Evolutionary conservation across 2,797 vertebrate genomes (phyloP).

Genomic region (Onychomys torridus): DNA sequence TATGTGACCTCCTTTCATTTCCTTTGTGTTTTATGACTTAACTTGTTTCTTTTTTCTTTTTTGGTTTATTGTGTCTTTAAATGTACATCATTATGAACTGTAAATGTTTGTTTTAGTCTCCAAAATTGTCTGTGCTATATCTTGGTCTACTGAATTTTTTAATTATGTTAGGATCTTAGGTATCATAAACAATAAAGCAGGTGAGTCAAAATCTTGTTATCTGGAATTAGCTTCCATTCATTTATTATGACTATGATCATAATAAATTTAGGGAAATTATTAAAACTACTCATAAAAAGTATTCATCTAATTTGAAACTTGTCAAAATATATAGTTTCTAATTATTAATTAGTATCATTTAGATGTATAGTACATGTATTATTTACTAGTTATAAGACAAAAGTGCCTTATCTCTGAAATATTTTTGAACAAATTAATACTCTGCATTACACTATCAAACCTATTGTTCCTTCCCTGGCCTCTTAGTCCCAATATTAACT

Average conservation of each 20-base stretch:
- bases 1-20: background rate
- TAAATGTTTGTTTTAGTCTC: conserved; percentile 14
- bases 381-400: conserved; percentile 1
- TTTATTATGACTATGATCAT: conserved; percentile 57
- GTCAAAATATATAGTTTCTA: conserved; percentile 56
- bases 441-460: background rate
- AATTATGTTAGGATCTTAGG: background rate
- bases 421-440: background rate
- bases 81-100: background rate
- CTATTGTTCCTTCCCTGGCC: background rate
- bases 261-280: background rate
- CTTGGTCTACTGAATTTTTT: background rate
- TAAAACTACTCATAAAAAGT: conserved; percentile 69
- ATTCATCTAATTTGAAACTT: background rate
- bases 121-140: conserved; percentile 49
- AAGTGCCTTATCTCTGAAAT: conserved; percentile 47
- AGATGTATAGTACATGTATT: background rate
- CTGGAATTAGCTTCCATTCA: background rate
- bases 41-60: background rate
- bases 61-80: background rate
- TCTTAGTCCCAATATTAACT: background rate
- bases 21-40: background rate
- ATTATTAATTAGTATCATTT: conserved; percentile 19
- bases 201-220: background rate
- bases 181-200: background rate